Conservation (phyloP, 2,888 invertebrate genomes). For the Polyommatus iphigenia region DNA sequence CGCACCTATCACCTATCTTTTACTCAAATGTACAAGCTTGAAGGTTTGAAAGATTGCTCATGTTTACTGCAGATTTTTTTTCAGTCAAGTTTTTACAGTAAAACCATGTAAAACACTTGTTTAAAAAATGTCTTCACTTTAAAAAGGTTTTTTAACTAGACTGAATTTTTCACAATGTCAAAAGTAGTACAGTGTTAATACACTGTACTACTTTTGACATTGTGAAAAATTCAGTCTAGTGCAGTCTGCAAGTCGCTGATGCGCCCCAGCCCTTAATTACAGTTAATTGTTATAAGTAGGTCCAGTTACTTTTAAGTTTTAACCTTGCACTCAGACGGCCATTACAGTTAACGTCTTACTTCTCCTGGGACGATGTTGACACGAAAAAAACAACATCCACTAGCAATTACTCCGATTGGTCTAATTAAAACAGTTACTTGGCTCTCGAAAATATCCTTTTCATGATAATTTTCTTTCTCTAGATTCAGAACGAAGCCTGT, state of each 20-base stretch:
- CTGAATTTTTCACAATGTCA: too few species aligned
- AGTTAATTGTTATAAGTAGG: conserved; percentile 21
- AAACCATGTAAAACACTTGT: too few species aligned
- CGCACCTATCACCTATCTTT: background rate
- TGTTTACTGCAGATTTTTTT: too few species aligned
- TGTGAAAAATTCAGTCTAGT: background rate
- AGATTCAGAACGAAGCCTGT: conserved; percentile 37
- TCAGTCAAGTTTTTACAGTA: background rate
- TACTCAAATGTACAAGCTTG: background rate
- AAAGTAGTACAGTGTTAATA: too few species aligned
- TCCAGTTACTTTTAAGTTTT: conserved; percentile 36
- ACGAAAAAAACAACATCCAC: conserved; percentile 76
- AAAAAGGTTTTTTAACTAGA: too few species aligned
- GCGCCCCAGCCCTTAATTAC: background rate
- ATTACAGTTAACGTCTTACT: conserved; percentile 62
- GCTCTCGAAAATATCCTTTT: conserved; percentile 34
- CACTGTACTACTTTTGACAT: background rate
- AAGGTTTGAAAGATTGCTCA: too few species aligned
- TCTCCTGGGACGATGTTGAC: conserved; percentile 69
- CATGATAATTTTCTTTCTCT: conserved; percentile 35
- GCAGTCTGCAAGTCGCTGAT: background rate
- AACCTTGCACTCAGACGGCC: conserved; percentile 56
- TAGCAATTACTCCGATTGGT: conserved; percentile 75
- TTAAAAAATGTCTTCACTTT: too few species aligned
- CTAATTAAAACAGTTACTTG: conserved; percentile 55